Percentiles rank a stretch among this genome's conserved stretches.
Evolutionary conservation across 2,888 invertebrate species (phyloP).

Genomic region (Drosophila monieri): DNA sequence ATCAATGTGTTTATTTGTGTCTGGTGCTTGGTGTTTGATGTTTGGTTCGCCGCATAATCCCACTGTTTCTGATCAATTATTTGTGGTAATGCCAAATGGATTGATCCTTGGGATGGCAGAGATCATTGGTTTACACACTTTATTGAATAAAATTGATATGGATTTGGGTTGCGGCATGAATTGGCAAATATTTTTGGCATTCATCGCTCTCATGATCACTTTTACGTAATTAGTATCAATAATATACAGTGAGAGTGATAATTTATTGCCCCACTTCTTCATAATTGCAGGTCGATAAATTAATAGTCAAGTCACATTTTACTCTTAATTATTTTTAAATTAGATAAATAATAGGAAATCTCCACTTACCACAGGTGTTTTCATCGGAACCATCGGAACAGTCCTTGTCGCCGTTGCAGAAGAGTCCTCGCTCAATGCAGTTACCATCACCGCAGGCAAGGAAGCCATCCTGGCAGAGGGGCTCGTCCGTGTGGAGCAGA

Average conservation of each 20-base stretch:
- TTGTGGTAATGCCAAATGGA: slow-evolving; percentile 20
- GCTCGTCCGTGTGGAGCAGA: slow-evolving; percentile 94
- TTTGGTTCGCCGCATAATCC: slow-evolving; percentile 5
- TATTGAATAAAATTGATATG: slow-evolving; percentile 6
- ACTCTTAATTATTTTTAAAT: neutral
- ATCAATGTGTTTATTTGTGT: slow-evolving; percentile 18
- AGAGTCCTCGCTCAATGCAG: slow-evolving; percentile 94
- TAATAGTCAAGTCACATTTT: neutral
- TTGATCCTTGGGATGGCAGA: slow-evolving; percentile 10
- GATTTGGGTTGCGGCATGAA: slow-evolving; percentile 11
- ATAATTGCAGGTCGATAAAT: neutral
- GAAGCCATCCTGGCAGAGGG: slow-evolving; percentile 93
- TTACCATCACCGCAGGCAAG: slow-evolving; percentile 94
- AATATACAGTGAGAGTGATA: neutral
- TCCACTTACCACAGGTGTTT: slow-evolving; percentile 92
- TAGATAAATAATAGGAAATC: neutral
- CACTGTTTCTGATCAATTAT: slow-evolving; percentile 11
- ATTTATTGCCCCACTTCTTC: neutral
- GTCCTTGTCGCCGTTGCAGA: slow-evolving; percentile 96
- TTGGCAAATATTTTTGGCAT: slow-evolving; percentile 6
- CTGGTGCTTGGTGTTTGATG: no score
- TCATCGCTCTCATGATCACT: neutral
- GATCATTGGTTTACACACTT: neutral
- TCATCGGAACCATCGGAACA: slow-evolving; percentile 95
- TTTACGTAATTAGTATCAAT: neutral